Evolutionary conservation across 2,113 vertebrate species (phyloP), one percentile per base, ranked within the genome.

Genomic region (Rhea americana): DNA sequence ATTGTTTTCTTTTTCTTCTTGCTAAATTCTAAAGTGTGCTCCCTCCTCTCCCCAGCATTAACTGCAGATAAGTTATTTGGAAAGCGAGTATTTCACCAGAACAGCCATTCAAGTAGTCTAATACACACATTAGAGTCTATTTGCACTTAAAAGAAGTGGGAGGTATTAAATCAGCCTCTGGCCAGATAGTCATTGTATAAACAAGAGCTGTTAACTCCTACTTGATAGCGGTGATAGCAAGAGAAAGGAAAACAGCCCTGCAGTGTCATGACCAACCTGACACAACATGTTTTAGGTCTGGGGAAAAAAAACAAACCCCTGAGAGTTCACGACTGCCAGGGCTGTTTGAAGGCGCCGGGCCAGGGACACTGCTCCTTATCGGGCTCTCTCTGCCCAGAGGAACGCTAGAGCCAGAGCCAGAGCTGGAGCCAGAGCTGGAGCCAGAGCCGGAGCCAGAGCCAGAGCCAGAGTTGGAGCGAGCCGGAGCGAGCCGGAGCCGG

Each of bases 111-210:
- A 63, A 96, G 95, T 59, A 93, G 93, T 93, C 97, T 77, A 94
- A 94, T 85, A 85, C 95, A 97, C 96, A 95, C 94, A 96, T 87
- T 78, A 86, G 82, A 65, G 93, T 96, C 94, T 95, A 95, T 98
- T 97, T 98, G 96, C 95, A 95, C 96, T 97, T 95, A 89, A 85
- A 94, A 97, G 96, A 90, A 95, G 96, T 74, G 71, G 87, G 96
- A 96, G 96, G 93, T 71, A 84, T 90, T 65, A 95, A 92, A 89
- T 19, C 47, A 85, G 93, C 94, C 95, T 89, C 90, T 55, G 86
- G 63, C 88, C 83, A 74, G 93, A 90, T 86, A 93, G 95, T 95
- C 92, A 66, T 76, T 89, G 94, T 91, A 82, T 94, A 95, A 94
- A 93, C 90, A 96, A 78, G 91, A 81, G 94, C 95, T 93, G 93